phyloP scores from a whole-genome alignment of 2,888 invertebrate genomes.

The Gastrophysa polygoni region DNA sequence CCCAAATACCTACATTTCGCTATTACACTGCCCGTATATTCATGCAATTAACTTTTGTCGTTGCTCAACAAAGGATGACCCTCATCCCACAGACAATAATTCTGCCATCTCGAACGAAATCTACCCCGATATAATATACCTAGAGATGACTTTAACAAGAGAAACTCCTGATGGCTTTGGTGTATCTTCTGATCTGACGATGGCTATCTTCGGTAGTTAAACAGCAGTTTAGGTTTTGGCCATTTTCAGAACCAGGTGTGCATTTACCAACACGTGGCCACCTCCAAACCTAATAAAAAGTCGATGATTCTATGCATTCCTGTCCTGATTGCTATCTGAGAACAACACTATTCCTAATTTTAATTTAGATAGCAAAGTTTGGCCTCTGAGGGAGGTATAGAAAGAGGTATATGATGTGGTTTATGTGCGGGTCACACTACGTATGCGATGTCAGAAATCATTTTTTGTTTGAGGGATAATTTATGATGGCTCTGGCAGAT shows the following conservation, averaged over 20 bases:
- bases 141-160: not conserved
- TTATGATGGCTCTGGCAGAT: not conserved
- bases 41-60: not conserved
- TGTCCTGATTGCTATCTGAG: constrained; percentile 40
- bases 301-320: constrained; percentile 37
- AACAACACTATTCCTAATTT: constrained; percentile 41
- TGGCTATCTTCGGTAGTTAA: not conserved
- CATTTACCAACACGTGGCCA: constrained; percentile 29
- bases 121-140: not conserved
- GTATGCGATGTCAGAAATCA: not conserved
- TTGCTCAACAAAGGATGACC: not conserved
- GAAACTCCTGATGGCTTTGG: not conserved
- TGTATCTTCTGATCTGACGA: not conserved
- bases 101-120: not conserved
- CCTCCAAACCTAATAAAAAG: too few relatives aligned
- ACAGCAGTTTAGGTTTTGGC: not conserved
- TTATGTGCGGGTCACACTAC: constrained; percentile 11
- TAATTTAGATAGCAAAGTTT: constrained; percentile 39
- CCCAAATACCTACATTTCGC: too few relatives aligned
- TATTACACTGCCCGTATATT: too few relatives aligned
- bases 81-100: not conserved
- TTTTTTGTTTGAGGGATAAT: not conserved
- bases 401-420: too few relatives aligned
- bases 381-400: constrained; percentile 2
- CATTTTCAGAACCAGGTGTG: not conserved